Conservation (phyloP, 2,888 invertebrate species). For the Hipparchia sbordonii region DNA sequence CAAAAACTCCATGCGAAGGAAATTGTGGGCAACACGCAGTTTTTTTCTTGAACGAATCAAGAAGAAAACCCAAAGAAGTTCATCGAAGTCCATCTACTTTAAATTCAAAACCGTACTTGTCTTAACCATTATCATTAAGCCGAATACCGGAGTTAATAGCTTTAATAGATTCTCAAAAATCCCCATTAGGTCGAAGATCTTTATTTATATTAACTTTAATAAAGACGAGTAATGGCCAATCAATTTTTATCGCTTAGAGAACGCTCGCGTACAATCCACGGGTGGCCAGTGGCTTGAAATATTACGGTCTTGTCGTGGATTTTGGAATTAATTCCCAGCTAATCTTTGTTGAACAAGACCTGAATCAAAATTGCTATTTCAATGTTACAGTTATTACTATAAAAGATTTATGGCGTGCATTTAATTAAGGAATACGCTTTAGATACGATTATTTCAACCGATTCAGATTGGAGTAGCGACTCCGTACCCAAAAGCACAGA, state of each 20-base stretch:
- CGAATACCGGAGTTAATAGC: constrained; percentile 52
- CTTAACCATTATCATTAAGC: constrained; percentile 41
- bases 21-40: no score
- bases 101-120: constrained; percentile 21
- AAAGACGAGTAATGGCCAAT: constrained; percentile 52
- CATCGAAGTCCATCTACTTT: constrained; percentile 5
- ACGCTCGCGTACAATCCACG: constrained; percentile 58
- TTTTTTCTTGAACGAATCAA: neutral
- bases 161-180: constrained; percentile 44
- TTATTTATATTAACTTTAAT: constrained; percentile 42
- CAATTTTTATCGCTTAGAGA: constrained; percentile 67
- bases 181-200: constrained; percentile 46
- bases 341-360: constrained; percentile 6
- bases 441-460: neutral
- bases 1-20: no score
- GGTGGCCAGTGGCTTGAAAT: constrained; percentile 54
- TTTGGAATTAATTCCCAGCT: neutral
- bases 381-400: neutral
- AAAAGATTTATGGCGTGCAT: neutral
- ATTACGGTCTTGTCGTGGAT: constrained; percentile 3
- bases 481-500: no score
- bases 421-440: neutral
- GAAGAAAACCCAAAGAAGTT: neutral
- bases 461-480: no score
- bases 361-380: neutral